Evolutionary conservation across 1,140 invertebrate species (phyloP), one percentile per base, ranked within the genome.

Genomic region (Drosophila lini): DNA sequence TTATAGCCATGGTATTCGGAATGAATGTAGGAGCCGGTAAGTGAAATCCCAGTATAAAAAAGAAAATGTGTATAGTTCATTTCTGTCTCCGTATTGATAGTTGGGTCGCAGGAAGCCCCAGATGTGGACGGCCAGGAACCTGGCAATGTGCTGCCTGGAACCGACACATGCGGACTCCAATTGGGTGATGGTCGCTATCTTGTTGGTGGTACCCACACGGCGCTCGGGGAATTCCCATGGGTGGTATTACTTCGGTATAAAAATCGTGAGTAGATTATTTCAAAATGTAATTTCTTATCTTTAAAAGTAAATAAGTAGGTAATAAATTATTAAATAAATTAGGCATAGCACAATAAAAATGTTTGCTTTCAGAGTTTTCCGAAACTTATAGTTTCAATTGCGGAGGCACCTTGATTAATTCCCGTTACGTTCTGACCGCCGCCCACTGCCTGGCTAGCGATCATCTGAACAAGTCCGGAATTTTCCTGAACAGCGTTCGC

Each of bases 211-310:
- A 91, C 93, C 47, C 90, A 92, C 10, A 94, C 95, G 0, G 93
- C 93, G 0, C 85, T 96, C 4, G 94, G 94, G 50, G 95, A 96
- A 75, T 96, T 95, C 82, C 95, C 95, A 0, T 96, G 95, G 95
- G 95, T 96, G 94, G 94, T 93, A 0, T 81, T 95, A 0, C 58
- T 96, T 8, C 71, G 77, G 41, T 91, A 91, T 25, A 90, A 74
- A 40, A 85, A 77, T 34, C 44, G 91, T 92, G 60, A 58, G 88
- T 73, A 36, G 31, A 34, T 31, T 19, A 44, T 32, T 13, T 28
- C 3, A 10, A 3, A 10, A 5, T 16, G 13, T 61, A 2, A 34
- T 1, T 61, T 22, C 13, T 11, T n/a, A 34, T 19, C 22, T 40
- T 9, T 5, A 41, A 8, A 19, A 34, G 0, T 25, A 47, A 40